Conservation (phyloP, 2,797 vertebrate genomes). For the Dicrostonyx torquatus region DNA sequence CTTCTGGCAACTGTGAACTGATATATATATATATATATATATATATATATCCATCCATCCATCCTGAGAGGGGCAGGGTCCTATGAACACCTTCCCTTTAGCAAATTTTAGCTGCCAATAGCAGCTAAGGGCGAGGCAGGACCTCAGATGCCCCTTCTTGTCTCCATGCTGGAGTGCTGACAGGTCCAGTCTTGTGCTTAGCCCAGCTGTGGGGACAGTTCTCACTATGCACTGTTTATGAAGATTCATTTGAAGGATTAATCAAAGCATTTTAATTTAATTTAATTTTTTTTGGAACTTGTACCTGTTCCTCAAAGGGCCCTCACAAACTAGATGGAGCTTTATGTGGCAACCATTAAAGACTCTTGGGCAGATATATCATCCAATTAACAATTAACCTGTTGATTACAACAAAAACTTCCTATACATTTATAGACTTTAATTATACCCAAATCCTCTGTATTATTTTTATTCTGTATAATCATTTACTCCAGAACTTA, state of each 20-base stretch:
- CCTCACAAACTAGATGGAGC: neutral
- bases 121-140: neutral
- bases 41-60: too few species aligned
- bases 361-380: neutral
- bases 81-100: neutral
- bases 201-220: neutral
- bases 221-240: slow-evolving; percentile 8
- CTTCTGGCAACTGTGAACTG: neutral
- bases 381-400: slow-evolving; percentile 7
- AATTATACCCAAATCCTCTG: slow-evolving; percentile 18
- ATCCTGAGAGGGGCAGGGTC: too few species aligned
- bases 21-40: too few species aligned
- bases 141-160: neutral
- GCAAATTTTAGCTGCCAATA: neutral
- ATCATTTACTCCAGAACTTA: slow-evolving; percentile 21
- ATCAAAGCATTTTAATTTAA: neutral
- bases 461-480: slow-evolving; percentile 33
- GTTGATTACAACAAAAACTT: slow-evolving; percentile 33
- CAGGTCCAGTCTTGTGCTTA: neutral
- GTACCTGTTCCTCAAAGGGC: slow-evolving; percentile 31
- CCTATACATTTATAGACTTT: slow-evolving; percentile 14
- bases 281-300: neutral
- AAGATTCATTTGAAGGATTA: slow-evolving; percentile 18
- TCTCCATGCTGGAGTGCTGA: neutral
- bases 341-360: slow-evolving; percentile 7